Evolutionary conservation across 1,140 invertebrate genomes (phyloP).

Genomic region (Ganaspis sp.): DNA sequence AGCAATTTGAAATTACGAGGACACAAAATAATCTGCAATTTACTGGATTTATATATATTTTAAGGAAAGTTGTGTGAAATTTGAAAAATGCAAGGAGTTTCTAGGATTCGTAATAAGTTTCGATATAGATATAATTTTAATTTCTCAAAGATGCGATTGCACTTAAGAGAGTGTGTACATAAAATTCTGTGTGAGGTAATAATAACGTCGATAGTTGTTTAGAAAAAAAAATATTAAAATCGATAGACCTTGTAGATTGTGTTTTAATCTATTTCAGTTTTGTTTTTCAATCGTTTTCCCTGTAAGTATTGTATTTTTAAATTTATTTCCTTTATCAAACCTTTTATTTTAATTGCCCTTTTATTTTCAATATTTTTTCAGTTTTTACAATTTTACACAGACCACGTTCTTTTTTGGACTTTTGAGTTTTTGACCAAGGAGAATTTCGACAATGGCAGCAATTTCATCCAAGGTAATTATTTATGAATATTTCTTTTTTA

Average conservation of each 20-base stretch:
- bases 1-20: background rate
- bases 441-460: background rate
- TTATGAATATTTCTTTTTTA: background rate
- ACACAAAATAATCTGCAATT: conserved; percentile 1
- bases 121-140: conserved; percentile 28
- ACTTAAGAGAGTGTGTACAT: conserved; percentile 21
- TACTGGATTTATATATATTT: conserved; percentile 20
- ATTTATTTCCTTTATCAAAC: background rate
- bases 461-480: background rate
- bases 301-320: background rate
- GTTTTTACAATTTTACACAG: background rate
- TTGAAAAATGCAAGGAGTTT: background rate
- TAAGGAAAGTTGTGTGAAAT: background rate
- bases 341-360: background rate
- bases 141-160: conserved; percentile 17
- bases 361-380: background rate
- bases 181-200: conserved; percentile 22
- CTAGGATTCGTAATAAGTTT: conserved; percentile 6
- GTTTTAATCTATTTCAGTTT: conserved; percentile 6
- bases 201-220: conserved; percentile 30
- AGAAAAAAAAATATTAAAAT: conserved; percentile 25
- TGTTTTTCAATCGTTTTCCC: background rate
- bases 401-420: background rate
- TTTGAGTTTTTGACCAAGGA: background rate
- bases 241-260: conserved; percentile 26